Evolutionary conservation across 2,797 vertebrate species (phyloP), one percentile per base, ranked within the genome.

Genomic region (Leptatherina wallacei): DNA sequence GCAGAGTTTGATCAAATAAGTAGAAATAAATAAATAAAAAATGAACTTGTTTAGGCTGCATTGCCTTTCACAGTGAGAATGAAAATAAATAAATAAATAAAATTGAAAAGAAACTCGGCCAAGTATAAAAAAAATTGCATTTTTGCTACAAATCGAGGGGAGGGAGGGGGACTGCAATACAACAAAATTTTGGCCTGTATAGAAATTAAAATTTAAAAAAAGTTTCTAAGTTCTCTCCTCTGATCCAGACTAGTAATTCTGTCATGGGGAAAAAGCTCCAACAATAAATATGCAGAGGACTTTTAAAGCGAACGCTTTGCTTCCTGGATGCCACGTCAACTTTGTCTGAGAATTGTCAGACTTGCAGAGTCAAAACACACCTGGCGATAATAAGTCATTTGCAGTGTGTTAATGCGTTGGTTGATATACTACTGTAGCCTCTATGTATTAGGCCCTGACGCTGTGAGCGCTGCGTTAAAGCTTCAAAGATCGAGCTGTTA

Each of bases 301-400:
- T 61, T 67, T 16, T 27, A 14, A 30, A 32, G 38, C 20, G 24
- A 22, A n/a, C 52, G 29, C 24, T 62, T 61, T 40, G 11, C 13
- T 38, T 30, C 38, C n/a, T 61, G 14, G 66, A 60, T 60, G 33
- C 22, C 72, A 52, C 57, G 38, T 69, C 57, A 33, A 36, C 3
- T 66, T 32, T 42, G 32, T 65, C 2, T 20, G 6, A 16, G 7
- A 65, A 60, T 24, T 61, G 18, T 32, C 40, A 56, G 27, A 73
- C 47, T 20, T 36, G 36, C 35, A 32, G 40, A n/a, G 20, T 52
- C 57, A 54, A 71, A 82, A 76, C 29, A 62, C 58, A 63, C 59
- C 27, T 58, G 64, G 42, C 30, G 54, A 65, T 71, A 73, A 80
- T 58, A 77, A 69, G 73, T 57, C 62, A 73, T 67, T 60, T 56